A percentile compares a stretch with the other conserved stretches of the same genome.
These are phyloP conservation scores for Charadrius vociferus DNA, from an alignment of 2,113 vertebrate genomes.

Conservation along the genomic window DNA sequence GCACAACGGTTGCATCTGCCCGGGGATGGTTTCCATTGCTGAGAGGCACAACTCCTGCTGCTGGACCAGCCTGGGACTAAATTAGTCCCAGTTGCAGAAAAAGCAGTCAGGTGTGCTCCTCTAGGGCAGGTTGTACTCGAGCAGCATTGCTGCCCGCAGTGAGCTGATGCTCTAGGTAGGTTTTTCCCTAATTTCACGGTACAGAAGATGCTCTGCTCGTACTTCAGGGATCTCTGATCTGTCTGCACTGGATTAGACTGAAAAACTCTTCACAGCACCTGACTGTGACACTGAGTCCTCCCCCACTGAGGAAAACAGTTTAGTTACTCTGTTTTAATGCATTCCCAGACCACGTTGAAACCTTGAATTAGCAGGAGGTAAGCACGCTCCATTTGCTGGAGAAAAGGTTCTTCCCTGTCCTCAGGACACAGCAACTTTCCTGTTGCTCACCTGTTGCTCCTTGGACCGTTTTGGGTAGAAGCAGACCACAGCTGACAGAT, in stretches of 20 bases:
- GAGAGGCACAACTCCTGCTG: background rate
- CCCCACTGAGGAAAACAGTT: background rate
- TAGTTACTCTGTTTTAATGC: background rate
- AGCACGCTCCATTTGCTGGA: background rate
- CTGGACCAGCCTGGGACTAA: background rate
- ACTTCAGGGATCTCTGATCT: background rate
- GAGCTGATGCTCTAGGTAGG: background rate
- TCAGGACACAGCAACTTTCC: background rate
- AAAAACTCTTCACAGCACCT: background rate
- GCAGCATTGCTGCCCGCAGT: background rate
- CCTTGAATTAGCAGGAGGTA: background rate
- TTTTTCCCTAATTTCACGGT: accelerated
- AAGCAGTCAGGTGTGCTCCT: background rate
- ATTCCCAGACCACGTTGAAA: accelerated
- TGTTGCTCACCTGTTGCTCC: background rate
- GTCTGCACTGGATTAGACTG: background rate
- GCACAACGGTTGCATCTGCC: background rate
- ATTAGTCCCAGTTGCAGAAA: background rate
- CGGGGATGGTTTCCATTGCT: background rate
- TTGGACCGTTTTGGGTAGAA: background rate
- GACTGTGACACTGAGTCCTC: background rate
- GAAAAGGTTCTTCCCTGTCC: background rate
- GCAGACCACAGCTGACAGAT: background rate
- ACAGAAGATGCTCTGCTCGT: background rate
- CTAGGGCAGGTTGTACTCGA: background rate